A percentile compares a stretch with the other conserved stretches of the same genome.
Evolutionary conservation across 2,797 vertebrate genomes (phyloP).

Genomic region (Neostethus bicornis): DNA sequence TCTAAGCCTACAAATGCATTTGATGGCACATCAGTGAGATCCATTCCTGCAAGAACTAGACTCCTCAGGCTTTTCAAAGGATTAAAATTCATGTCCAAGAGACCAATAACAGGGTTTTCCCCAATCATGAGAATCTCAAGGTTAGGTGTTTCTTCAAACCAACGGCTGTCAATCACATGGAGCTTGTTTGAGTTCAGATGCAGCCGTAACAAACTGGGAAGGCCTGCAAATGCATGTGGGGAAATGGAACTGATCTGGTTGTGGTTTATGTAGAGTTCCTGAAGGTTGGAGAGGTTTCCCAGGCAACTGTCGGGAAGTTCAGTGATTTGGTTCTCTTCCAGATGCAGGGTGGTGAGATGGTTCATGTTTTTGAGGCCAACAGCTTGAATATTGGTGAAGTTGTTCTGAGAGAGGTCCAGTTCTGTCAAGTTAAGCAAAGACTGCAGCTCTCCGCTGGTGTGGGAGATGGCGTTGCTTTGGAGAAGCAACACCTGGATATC

Average conservation of each 20-base stretch:
- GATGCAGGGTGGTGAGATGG: conserved; percentile 93
- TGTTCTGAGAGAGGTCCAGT: conserved; percentile 97
- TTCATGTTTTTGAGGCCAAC: conserved; percentile 90
- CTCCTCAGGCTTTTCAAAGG: conserved; percentile 91
- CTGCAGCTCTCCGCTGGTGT: conserved; percentile 88
- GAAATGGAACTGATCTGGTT: conserved; percentile 95
- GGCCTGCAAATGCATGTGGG: conserved; percentile 89
- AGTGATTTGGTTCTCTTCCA: conserved; percentile 95
- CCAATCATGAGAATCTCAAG: conserved; percentile 99
- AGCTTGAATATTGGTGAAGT: conserved; percentile 91
- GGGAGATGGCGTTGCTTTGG: conserved; percentile 95
- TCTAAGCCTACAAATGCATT: conserved; percentile 95
- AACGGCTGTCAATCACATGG: conserved; percentile 91
- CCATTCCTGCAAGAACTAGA: conserved; percentile 96
- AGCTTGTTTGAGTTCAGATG: conserved; percentile 97
- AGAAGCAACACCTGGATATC: conserved; percentile 96
- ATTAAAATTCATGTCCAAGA: conserved; percentile 95
- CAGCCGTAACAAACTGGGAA: conserved; percentile 89
- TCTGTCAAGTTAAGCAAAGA: conserved; percentile 93
- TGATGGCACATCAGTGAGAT: conserved; percentile 92
- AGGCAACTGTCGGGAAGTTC: conserved; percentile 93
- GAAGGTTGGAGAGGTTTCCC: conserved; percentile 90
- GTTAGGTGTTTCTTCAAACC: conserved; percentile 97
- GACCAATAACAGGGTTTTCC: conserved; percentile 96
- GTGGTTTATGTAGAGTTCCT: conserved; percentile 99